Base-by-base conservation (phyloP, 2,888 invertebrate genomes). In the Syrista parreyssii region DNA sequence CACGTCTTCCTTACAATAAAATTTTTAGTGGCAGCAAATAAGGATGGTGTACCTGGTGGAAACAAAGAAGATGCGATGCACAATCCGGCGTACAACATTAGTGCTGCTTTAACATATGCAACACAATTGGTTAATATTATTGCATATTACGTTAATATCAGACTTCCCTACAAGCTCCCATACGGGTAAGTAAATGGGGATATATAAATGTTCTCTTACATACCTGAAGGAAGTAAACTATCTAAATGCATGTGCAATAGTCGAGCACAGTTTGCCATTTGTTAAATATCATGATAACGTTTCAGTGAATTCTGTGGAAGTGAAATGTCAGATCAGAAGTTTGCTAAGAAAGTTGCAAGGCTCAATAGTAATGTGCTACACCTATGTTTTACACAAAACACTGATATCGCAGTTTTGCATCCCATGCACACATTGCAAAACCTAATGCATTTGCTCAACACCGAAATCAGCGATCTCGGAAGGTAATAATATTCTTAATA, bases 41-140 rank as follows among this genome's bases (percentile, higher is more conserved):
- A 93, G 86, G 94, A 94, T 84, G 92, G 92, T 71, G 91, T 88
- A 6, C 92, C 92, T 75, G 91, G 92, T 73, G 92, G 92, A 83
- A 93, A 93, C 83, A 92, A 93, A 79, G 92, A 93, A 83, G 92
- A 93, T 79, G 93, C 94, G 30, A 94, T 94, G 86, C 93, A 93
- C 82, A 95, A 96, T 89, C 94, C 95, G 84, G 95, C 95, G 72
- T 95, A 95, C 88, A 95, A 95, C 82, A 96, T 96, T 83, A 94
- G 94, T 90, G 97, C 96, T 82, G 98, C 97, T 76, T 94, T 98
- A 72, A 95, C 96, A 71, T 97, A 97, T 90, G 95, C 96, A 69
- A 95, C 97, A 78, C 98, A 98, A 92, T 93, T 98, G 84, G 94
- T 96, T 73, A 95, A 95, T 88, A 93, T 97, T 83, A 92, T 98